Evolutionary conservation across 2,888 invertebrate species (phyloP).

Genomic region (Cordilura impudica): DNA sequence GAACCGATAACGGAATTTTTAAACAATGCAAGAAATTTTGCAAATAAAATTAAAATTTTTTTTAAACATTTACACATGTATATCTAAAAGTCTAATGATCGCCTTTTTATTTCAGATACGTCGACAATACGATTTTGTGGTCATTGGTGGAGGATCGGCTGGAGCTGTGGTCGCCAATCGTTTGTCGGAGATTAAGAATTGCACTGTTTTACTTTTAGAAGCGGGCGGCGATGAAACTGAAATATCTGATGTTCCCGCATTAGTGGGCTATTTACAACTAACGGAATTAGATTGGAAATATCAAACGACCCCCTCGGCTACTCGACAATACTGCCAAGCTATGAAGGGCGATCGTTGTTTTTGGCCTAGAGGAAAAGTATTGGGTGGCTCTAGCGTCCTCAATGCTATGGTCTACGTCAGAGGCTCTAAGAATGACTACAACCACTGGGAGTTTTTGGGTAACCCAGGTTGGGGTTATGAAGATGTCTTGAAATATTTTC

Average conservation of each 20-base stretch:
- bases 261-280: constrained; percentile 90
- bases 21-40: no score
- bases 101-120: constrained; percentile 80
- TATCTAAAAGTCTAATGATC: background rate
- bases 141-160: constrained; percentile 93
- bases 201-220: constrained; percentile 90
- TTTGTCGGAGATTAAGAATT: constrained; percentile 87
- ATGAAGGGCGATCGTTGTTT: constrained; percentile 93
- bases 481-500: constrained; percentile 89
- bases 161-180: constrained; percentile 93
- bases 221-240: constrained; percentile 94
- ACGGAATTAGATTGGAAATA: constrained; percentile 95
- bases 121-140: constrained; percentile 90
- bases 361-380: constrained; percentile 94
- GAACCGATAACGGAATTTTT: no score
- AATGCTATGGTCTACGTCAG: constrained; percentile 96
- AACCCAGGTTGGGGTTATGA: constrained; percentile 92
- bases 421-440: constrained; percentile 91
- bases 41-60: no score
- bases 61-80: no score
- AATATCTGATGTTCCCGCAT: constrained; percentile 90
- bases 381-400: constrained; percentile 91
- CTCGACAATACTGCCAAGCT: constrained; percentile 89
- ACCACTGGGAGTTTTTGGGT: constrained; percentile 90
- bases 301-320: constrained; percentile 88